Conservation (phyloP, 2,113 vertebrate species). For the Pimephales promelas region DNA sequence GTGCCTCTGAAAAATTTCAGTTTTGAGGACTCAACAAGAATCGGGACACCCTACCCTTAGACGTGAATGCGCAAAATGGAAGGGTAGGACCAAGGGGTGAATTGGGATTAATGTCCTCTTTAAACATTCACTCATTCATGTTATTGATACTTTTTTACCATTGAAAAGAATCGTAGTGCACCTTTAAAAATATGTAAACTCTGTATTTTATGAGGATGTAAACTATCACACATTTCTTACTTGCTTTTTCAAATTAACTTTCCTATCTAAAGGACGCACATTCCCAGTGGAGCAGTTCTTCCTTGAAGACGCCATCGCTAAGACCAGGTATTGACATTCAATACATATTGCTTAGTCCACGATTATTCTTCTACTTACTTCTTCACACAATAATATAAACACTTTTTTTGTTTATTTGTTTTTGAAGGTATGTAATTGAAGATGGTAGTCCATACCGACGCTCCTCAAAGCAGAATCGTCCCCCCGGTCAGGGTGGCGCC, state of each 20-base stretch:
- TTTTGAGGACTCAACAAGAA: too few species aligned
- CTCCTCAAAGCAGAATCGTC: slow-evolving; percentile 76
- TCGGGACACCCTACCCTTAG: too few species aligned
- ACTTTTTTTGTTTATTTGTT: slow-evolving; percentile 1
- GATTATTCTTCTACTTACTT: neutral
- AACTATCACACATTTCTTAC: neutral
- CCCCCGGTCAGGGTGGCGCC: slow-evolving; percentile 65
- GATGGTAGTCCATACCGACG: slow-evolving; percentile 87
- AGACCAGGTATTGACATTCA: slow-evolving; percentile 79
- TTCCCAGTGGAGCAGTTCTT: slow-evolving; percentile 97
- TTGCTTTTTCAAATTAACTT: neutral
- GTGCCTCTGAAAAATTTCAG: too few species aligned
- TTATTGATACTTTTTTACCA: neutral
- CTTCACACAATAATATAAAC: neutral
- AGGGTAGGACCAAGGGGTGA: too few species aligned
- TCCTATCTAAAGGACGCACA: slow-evolving; percentile 77
- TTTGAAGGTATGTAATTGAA: slow-evolving; percentile 86
- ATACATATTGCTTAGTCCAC: neutral
- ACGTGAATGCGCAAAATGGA: too few species aligned
- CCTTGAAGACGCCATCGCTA: slow-evolving; percentile 89
- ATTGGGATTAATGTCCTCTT: too few species aligned
- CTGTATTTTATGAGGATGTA: too few species aligned
- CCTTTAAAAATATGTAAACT: neutral
- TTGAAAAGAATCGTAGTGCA: neutral
- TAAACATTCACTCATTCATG: too few species aligned